Conservation (phyloP, 2,797 vertebrate genomes). For the Rhinella marina region DNA sequence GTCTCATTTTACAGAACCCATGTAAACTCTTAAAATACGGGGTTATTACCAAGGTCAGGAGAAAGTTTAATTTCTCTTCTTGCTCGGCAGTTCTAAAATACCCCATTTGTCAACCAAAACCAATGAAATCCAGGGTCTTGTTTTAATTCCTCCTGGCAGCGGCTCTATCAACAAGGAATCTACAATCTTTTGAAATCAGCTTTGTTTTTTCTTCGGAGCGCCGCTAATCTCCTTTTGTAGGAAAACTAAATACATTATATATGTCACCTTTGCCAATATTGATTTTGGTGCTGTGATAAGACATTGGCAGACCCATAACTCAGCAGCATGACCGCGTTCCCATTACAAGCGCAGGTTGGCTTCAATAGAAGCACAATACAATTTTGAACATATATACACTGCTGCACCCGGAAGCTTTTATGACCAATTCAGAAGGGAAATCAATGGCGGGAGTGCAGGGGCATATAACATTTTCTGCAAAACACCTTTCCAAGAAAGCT, state of each 20-base stretch:
- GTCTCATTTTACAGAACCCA: not conserved
- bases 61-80: not conserved
- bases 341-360: constrained; percentile 52
- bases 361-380: constrained; percentile 46
- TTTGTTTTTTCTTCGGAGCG: constrained; percentile 41
- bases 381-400: constrained; percentile 22
- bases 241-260: constrained; percentile 52
- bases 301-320: constrained; percentile 57
- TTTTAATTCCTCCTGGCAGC: constrained; percentile 22
- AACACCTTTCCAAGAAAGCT: constrained; percentile 15
- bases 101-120: constrained; percentile 31
- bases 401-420: constrained; percentile 47
- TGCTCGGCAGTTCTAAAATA: not conserved
- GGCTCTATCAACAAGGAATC: constrained; percentile 35
- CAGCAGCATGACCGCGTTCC: constrained; percentile 40
- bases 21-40: not conserved
- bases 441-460: constrained; percentile 42
- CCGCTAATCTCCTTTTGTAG: constrained; percentile 38
- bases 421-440: constrained; percentile 54
- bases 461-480: constrained; percentile 29
- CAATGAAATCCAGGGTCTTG: not conserved
- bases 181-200: constrained; percentile 48
- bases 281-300: constrained; percentile 54
- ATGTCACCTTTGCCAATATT: constrained; percentile 61
- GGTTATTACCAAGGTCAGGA: not conserved